These are phyloP conservation scores for Paracentrotus lividus DNA, from an alignment of 53 echinoderm and acorn worm species.

Conservation along the genomic window DNA sequence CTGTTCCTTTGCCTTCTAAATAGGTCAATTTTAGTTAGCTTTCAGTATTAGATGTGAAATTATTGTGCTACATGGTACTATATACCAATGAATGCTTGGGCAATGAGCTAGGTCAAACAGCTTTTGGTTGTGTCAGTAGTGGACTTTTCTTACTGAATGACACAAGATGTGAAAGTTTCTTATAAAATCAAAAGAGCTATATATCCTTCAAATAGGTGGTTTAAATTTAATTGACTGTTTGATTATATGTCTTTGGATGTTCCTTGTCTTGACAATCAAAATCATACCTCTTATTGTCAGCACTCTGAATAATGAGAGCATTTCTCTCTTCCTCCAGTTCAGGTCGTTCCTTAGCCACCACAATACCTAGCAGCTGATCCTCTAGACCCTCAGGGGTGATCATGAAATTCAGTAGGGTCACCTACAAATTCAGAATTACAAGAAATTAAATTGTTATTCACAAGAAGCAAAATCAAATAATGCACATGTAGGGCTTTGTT, in stretches of 20 bases:
- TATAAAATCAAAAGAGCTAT: no score
- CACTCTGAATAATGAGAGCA: slow-evolving; percentile 97
- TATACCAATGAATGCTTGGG: no score
- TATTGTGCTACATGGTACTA: no score
- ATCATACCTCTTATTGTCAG: slow-evolving; percentile 96
- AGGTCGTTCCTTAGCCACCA: slow-evolving; percentile 96
- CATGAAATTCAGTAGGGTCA: slow-evolving; percentile 98
- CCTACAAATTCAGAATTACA: slow-evolving; percentile 67
- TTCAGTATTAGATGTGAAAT: no score
- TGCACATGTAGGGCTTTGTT: no score
- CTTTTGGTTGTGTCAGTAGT: no score
- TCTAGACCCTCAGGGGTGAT: slow-evolving; percentile 98
- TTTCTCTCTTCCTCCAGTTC: slow-evolving; percentile 99
- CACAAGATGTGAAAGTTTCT: no score
- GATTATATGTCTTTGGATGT: no score
- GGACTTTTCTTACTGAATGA: no score
- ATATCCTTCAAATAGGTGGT: no score
- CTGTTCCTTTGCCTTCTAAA: slow-evolving; percentile 88
- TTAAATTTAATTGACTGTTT: no score
- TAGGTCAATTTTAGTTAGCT: neutral
- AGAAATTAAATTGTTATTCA: neutral
- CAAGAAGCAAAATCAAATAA: neutral
- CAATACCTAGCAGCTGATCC: slow-evolving; percentile 94
- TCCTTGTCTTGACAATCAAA: neutral
- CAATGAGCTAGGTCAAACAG: no score